Evolutionary conservation across 1,140 invertebrate genomes (phyloP), one percentile per base, ranked within the genome.

Genomic region (Aphaenogaster rudis): DNA sequence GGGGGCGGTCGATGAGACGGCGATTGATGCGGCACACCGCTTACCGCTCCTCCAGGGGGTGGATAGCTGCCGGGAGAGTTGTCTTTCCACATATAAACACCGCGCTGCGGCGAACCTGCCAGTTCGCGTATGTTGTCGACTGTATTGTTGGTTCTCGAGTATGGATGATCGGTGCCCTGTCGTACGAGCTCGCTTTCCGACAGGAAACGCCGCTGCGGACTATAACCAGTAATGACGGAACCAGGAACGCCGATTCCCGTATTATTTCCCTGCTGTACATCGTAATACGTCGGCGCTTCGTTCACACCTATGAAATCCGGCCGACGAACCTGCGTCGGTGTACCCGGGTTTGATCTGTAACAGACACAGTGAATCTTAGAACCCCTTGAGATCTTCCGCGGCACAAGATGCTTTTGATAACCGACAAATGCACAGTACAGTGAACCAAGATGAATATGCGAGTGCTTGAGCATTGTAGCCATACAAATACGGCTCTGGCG

Each of bases 311-410:
- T 98, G 95, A 98, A 98, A 94, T 98, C 98, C 9, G 98, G 98
- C 82, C 98, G 96, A 92, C 97, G 96, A 67, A 97, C 97, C 96
- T 98, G 97, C 88, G 98, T 98, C 88, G 98, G 98, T 88, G 98
- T 98, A 92, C 98, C 98, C 80, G 98, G 98, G 95, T 98, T 98
- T 74, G 98, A 98, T 96, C 98, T 98, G 96, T 93, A 95, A 94
- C 88, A 93, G 45, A 88, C 36, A 88, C 67, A 52, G 8, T 9
- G 42, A 11, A 52, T 79, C 74, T 87, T 86, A 79, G 74, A 45
- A 66, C 8, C 59, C 66, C 8, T 48, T 21, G 64, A 39, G 7
- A 50, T 52, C 45, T 33, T 79, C 54, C 42, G 15, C 33, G 21
- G 69, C 9, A 39, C 36, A n/a, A 82, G 48, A 33, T 9, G 80